Percentiles rank a stretch among this genome's conserved stretches.
phyloP scores from a whole-genome alignment of 2,113 vertebrate genomes.

The human (Homo sapiens) region DNA sequence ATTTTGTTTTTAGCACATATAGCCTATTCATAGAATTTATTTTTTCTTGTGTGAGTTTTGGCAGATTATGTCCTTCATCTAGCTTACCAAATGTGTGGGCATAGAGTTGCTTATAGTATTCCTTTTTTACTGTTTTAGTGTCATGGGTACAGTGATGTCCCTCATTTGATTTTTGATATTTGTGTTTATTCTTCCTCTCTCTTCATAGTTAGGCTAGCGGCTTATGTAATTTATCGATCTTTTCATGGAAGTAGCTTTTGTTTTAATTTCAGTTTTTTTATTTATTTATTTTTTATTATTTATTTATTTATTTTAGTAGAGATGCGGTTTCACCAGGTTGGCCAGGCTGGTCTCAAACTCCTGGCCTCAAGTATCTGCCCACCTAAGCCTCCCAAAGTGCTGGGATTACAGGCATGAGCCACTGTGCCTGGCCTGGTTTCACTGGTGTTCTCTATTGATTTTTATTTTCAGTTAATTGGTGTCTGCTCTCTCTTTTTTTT shows the following conservation, averaged over 20 bases:
- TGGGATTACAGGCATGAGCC: too few species aligned
- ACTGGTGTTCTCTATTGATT: background rate
- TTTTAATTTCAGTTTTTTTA: too few species aligned
- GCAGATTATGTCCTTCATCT: background rate
- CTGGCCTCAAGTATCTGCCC: too few species aligned
- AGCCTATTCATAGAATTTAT: background rate
- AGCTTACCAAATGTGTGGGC: background rate
- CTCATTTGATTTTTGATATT: background rate
- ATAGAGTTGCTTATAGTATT: background rate
- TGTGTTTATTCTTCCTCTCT: background rate
- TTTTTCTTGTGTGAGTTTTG: background rate
- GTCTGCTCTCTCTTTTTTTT: background rate
- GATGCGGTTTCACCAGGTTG: too few species aligned
- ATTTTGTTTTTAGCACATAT: background rate
- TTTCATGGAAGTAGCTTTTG: background rate
- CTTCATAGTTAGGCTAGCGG: background rate
- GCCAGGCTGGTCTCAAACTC: too few species aligned
- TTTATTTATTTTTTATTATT: too few species aligned
- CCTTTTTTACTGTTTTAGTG: background rate
- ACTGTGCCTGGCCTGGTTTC: background rate
- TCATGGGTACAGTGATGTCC: too few species aligned
- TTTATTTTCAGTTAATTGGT: background rate
- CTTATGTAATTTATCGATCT: background rate
- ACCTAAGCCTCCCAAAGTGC: too few species aligned
- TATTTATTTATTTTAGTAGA: too few species aligned